These are phyloP conservation scores for Geopemphigus sp. DNA, from an alignment of 1,140 invertebrate species.

Conservation along the genomic window DNA sequence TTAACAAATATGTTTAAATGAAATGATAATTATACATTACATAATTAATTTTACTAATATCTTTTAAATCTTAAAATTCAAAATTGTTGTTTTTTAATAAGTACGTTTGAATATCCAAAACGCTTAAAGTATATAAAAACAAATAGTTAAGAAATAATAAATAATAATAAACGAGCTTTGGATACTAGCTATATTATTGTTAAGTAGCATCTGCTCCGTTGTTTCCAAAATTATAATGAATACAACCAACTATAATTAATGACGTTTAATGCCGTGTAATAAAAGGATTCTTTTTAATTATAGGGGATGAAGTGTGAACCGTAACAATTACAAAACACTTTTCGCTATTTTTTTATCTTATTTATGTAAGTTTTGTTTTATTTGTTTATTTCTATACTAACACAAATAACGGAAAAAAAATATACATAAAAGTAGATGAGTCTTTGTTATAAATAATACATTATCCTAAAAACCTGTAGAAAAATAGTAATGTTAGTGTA, in stretches of 20 bases:
- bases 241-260: slow-evolving; percentile 47
- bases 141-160: slow-evolving; percentile 1
- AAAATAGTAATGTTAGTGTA: neutral
- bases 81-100: too few relatives aligned
- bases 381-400: slow-evolving; percentile 16
- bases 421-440: neutral
- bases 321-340: slow-evolving; percentile 43
- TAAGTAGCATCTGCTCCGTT: slow-evolving; percentile 31
- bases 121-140: neutral
- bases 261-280: slow-evolving; percentile 41
- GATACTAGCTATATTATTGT: slow-evolving; percentile 26
- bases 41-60: too few relatives aligned
- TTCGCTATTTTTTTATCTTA: slow-evolving; percentile 3
- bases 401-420: slow-evolving; percentile 21
- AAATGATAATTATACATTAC: too few relatives aligned
- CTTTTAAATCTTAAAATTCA: too few relatives aligned
- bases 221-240: slow-evolving; percentile 41
- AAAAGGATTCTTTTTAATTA: slow-evolving; percentile 42
- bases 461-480: slow-evolving; percentile 1
- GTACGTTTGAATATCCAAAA: too few relatives aligned
- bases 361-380: slow-evolving; percentile 26
- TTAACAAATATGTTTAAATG: too few relatives aligned
- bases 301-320: slow-evolving; percentile 8
- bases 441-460: slow-evolving; percentile 21
- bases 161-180: slow-evolving; percentile 5